Evolutionary conservation across 2,888 invertebrate genomes (phyloP), one percentile per base, ranked within the genome.

Genomic region (Phlogophora meticulosa): DNA sequence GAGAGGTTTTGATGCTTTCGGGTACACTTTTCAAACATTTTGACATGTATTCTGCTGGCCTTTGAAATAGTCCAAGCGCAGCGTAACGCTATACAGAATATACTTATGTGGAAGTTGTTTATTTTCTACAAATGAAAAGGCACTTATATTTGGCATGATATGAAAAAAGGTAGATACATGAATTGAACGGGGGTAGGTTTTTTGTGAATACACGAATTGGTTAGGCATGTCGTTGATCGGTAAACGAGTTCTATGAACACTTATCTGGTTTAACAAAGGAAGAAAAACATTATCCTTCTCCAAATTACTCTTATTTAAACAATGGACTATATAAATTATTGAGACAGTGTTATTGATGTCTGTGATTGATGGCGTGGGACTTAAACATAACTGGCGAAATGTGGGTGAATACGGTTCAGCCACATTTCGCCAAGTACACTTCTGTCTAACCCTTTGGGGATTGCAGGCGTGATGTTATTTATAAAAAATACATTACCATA

Each of bases 11-110:
- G 84, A 83, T 85, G 86, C 85, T 85, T 87, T 88, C 67, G 80
- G 82, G 81, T 56, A 82, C 85, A 88, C 84, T 89, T 89, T 90
- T 88, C 85, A 86, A 88, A 88, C 84, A 87, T 89, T 90, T 88
- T 87, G 85, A 90, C 87, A 85, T 88, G 85, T 85, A 89, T 87
- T 88, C 85, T 73, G 66, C 78, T 67, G 78, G 87, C 87, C 85
- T 90, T 90, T 89, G 87, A 88, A 85, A 87, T 81, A 73, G 77
- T 78, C 70, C 40, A 72, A 66, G 59, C 67, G 59, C 68, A 78
- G 68, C 75, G 68, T 72, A 75, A 75, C 76, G 75, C 75, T 83
- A 72, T 81, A 74, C 72, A 75, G 64, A 63, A 66, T 65, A 65
- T 65, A 28, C 28, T 28, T 28, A 81, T 75, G 76, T 68, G 71